A percentile compares a stretch with the other conserved stretches of the same genome.
Conservation (phyloP, 2,888 invertebrate genomes). For the Malachius bipustulatus region DNA sequence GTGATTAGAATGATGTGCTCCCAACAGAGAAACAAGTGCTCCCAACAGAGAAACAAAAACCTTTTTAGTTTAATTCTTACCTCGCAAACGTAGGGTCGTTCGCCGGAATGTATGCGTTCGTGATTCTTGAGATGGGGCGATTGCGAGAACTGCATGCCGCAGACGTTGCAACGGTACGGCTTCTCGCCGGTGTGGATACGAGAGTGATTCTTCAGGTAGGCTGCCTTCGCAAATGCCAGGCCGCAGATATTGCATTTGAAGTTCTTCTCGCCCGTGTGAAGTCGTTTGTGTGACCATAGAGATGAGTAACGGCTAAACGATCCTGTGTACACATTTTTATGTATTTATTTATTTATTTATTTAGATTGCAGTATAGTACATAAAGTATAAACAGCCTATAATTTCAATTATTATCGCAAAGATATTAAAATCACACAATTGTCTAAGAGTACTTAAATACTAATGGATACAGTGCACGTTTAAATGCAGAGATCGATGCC, state of each 20-base stretch:
- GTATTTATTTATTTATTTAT: neutral
- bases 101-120: constrained; percentile 78
- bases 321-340: constrained; percentile 26
- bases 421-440: too few species aligned
- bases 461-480: too few species aligned
- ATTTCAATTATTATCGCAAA: too few species aligned
- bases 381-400: too few species aligned
- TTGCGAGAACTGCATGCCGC: constrained; percentile 85
- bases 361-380: too few species aligned
- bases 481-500: too few species aligned
- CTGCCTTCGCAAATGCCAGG: constrained; percentile 78
- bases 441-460: too few species aligned
- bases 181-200: constrained; percentile 70
- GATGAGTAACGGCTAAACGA: constrained; percentile 76
- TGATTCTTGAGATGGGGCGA: constrained; percentile 82
- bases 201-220: constrained; percentile 81
- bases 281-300: constrained; percentile 78
- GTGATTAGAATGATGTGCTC: too few species aligned
- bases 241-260: constrained; percentile 83
- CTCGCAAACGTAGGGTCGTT: constrained; percentile 79
- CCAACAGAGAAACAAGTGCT: too few species aligned
- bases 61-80: too few species aligned
- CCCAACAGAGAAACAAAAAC: too few species aligned
- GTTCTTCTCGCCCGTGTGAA: constrained; percentile 74
- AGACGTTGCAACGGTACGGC: constrained; percentile 56